Percentiles rank a stretch among this genome's conserved stretches.
Evolutionary conservation across 30 jellyfish, hydroid and myxozoan species (phyloP).

Genomic region (Sanderia malayensis): DNA sequence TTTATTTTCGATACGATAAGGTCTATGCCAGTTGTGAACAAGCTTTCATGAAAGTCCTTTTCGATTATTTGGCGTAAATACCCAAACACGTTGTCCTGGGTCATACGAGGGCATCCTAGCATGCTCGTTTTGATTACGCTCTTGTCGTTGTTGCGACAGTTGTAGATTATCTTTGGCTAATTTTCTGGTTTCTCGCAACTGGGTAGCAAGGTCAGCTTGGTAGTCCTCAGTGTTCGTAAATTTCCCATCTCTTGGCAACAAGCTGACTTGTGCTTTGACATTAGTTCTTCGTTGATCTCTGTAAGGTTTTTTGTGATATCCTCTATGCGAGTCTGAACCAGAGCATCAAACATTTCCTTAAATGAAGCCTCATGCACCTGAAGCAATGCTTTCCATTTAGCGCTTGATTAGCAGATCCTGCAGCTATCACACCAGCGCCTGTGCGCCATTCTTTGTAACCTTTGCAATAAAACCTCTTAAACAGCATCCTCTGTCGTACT

Average conservation of each 20-base stretch:
- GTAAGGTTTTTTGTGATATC: slow-evolving; percentile 10
- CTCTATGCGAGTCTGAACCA: slow-evolving; percentile 3
- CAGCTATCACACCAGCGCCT: slow-evolving; percentile 27
- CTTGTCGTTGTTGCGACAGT: slow-evolving; percentile 40
- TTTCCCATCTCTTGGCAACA: no score
- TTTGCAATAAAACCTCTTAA: slow-evolving; percentile 21
- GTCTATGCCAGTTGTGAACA: slow-evolving; percentile 62
- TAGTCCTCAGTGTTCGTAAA: no score
- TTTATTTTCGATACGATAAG: slow-evolving; percentile 61
- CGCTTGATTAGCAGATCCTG: slow-evolving; percentile 39
- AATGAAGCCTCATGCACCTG: slow-evolving; percentile 35
- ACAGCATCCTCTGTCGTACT: slow-evolving; percentile 23
- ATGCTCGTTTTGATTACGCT: slow-evolving; percentile 17
- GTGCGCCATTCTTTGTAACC: slow-evolving; percentile 48
- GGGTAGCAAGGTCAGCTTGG: no score
- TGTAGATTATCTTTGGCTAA: slow-evolving; percentile 27
- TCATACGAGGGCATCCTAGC: slow-evolving; percentile 31
- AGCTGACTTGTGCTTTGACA: background rate
- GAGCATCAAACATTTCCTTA: slow-evolving; percentile 39
- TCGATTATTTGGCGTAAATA: slow-evolving; percentile 37
- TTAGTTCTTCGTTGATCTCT: background rate
- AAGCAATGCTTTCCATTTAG: slow-evolving; percentile 30
- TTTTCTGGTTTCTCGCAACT: no score
- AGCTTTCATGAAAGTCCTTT: slow-evolving; percentile 47
- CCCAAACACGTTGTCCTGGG: slow-evolving; percentile 59